Conservation (phyloP, 2,797 vertebrate genomes). For the Jordanella pulchra region DNA sequence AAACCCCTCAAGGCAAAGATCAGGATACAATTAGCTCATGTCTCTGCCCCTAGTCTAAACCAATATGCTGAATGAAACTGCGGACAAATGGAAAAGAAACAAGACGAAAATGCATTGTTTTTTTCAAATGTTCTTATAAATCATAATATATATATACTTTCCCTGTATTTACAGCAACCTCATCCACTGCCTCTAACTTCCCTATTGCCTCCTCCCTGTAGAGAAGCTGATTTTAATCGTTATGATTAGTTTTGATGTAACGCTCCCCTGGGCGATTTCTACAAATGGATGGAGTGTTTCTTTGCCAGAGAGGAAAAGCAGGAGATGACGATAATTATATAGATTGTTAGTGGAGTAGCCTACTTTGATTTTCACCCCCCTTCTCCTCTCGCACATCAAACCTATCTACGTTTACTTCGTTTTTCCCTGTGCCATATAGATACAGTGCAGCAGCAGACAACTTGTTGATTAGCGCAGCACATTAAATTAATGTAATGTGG, state of each 20-base stretch:
- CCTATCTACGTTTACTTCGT: slow-evolving; percentile 64
- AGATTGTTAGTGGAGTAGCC: slow-evolving; percentile 88
- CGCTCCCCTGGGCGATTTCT: slow-evolving; percentile 93
- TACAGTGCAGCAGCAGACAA: slow-evolving; percentile 71
- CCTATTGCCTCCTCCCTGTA: slow-evolving; percentile 91
- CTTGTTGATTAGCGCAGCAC: slow-evolving; percentile 88
- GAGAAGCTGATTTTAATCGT: slow-evolving; percentile 99
- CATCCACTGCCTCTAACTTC: slow-evolving; percentile 91
- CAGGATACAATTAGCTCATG: slow-evolving; percentile 99
- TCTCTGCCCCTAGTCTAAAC: slow-evolving; percentile 94
- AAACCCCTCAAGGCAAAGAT: slow-evolving; percentile 99
- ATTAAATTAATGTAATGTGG: slow-evolving; percentile 78
- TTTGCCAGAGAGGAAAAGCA: slow-evolving; percentile 96
- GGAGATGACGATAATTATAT: slow-evolving; percentile 99
- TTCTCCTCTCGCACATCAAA: slow-evolving; percentile 60
- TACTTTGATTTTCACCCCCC: slow-evolving; percentile 58
- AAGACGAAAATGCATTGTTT: slow-evolving; percentile 80
- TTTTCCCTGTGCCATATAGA: slow-evolving; percentile 66
- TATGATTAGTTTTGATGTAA: slow-evolving; percentile 99
- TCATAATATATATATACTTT: slow-evolving; percentile 75
- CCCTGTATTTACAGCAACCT: slow-evolving; percentile 79
- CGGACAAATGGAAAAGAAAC: slow-evolving; percentile 86
- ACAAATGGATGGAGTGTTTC: slow-evolving; percentile 99
- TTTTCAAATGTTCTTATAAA: slow-evolving; percentile 77
- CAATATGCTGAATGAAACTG: slow-evolving; percentile 92